phyloP scores from a whole-genome alignment of 2,797 vertebrate species.

The Cuculus canorus region DNA sequence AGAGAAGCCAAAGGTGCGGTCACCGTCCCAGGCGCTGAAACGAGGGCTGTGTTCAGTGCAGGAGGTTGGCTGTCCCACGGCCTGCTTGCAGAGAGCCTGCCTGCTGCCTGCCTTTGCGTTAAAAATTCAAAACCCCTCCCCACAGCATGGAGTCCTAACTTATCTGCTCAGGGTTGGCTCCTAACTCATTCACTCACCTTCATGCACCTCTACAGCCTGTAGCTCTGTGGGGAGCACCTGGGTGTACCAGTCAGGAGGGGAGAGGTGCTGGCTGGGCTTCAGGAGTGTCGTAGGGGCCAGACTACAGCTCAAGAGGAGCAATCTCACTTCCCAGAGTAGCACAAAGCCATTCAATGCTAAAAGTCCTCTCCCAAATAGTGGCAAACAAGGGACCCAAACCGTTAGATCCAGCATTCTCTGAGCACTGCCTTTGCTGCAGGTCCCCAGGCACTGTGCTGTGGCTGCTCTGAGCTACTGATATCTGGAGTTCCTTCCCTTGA shows the following conservation, averaged over 20 bases:
- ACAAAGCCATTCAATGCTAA: background rate
- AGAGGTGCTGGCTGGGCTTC: background rate
- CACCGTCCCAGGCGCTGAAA: background rate
- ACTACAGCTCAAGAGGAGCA: background rate
- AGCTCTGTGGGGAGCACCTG: fast-evolving
- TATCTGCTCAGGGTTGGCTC: background rate
- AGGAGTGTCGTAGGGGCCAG: background rate
- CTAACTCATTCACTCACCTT: background rate
- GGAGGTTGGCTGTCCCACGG: background rate
- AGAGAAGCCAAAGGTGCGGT: background rate
- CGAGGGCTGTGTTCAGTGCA: background rate
- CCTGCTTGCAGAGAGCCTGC: background rate
- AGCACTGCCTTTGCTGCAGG: fast-evolving
- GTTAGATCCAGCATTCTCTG: background rate
- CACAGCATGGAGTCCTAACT: fast-evolving
- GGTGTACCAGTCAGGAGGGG: background rate
- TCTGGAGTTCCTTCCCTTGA: fast-evolving
- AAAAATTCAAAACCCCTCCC: background rate
- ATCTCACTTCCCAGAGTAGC: background rate
- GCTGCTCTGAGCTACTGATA: background rate
- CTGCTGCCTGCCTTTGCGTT: background rate
- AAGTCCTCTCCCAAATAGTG: background rate
- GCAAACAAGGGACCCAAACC: background rate
- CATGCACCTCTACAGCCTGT: background rate
- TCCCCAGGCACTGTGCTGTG: background rate